Evolutionary conservation across 2,888 invertebrate genomes (phyloP), one percentile per base, ranked within the genome.

Genomic region (Rosalia funebris): DNA sequence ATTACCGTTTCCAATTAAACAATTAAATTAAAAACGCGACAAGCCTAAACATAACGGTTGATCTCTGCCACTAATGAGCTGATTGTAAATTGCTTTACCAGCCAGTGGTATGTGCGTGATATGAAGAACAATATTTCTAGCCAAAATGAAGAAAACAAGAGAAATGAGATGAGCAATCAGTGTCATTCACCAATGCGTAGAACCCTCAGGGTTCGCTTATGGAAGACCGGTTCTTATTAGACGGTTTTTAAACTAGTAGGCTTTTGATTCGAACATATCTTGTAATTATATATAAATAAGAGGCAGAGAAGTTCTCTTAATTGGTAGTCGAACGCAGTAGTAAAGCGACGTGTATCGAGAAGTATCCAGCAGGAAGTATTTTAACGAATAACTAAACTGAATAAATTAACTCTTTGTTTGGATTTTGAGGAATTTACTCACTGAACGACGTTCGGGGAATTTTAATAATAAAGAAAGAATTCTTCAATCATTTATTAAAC

Each of bases 211-310:
- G 66, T 60, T 68, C 63, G 61, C 62, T 63, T 67, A 59, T 66
- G 48, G 57, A 39, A 64, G 53, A 72, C 71, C 69, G 69, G 70
- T 72, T 71, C 59, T 68, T 62, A 63, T 65, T 65, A 62, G 55
- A 54, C 69, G 69, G 67, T 72, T 71, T 57, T 67, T 45, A 37
- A 57, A 56, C 32, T 50, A 39, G 39, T 15, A 60, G 45, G 45
- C 37, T 50, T 57, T 54, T 25, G 52, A 58, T 54, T 63, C 25
- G 50, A 58, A 39, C 60, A 62, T 68, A 70, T 67, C 66, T 63
- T 63, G 68, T 71, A 68, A 71, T 70, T 67, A 70, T 54, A 58
- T 55, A 67, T 62, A 67, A 70, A 71, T 71, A 66, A 48, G 68
- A 68, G 63, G 62, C 68, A 67, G 65, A 56, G 53, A 63, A 67